Evolutionary conservation across 1,140 invertebrate genomes (phyloP).

Genomic region (Drosophila novamexicana): DNA sequence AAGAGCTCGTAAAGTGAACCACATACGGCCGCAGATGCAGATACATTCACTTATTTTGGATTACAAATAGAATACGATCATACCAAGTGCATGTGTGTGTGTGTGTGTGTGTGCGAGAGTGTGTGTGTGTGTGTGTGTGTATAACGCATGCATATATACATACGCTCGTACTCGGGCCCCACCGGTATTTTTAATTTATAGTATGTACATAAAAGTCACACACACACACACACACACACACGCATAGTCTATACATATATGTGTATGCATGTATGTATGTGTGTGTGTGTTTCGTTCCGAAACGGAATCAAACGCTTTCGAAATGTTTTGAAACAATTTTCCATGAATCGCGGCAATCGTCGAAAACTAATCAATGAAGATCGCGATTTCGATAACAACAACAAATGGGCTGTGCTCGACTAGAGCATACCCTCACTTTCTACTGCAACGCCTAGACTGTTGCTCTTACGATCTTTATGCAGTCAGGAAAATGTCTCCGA

Average conservation of each 20-base stretch:
- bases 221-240: not conserved
- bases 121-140: not conserved
- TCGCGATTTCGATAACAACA: constrained; percentile 15
- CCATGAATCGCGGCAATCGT: constrained; percentile 20
- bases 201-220: not conserved
- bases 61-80: constrained; percentile 80
- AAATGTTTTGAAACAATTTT: constrained; percentile 10
- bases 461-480: no score
- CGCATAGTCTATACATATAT: not conserved
- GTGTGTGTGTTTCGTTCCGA: not conserved
- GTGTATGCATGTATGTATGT: no score
- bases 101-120: not conserved
- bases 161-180: no score
- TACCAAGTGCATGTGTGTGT: constrained; percentile 6
- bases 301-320: constrained; percentile 41
- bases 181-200: no score
- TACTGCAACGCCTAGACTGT: no score
- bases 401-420: no score
- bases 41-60: constrained; percentile 75
- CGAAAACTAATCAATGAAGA: constrained; percentile 54
- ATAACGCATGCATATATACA: not conserved
- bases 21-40: constrained; percentile 46
- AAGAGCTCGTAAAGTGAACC: constrained; percentile 71
- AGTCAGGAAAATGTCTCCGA: no score
- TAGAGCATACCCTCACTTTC: no score